Evolutionary conservation across 2,113 vertebrate genomes (phyloP).

Genomic region (Prietella phreatophila): DNA sequence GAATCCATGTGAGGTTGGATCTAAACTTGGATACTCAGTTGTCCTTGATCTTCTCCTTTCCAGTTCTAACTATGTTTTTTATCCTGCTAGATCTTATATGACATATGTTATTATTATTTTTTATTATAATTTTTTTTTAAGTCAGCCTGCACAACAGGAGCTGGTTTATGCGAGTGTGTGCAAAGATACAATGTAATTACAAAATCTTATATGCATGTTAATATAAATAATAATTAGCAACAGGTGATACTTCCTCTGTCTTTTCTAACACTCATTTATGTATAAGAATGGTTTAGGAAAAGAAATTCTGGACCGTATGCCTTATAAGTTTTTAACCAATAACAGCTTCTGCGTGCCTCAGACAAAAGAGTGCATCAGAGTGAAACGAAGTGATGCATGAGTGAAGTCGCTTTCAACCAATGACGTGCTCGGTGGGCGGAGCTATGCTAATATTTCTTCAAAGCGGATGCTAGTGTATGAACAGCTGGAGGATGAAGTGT

Average conservation of each 20-base stretch:
- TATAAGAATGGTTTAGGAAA: background rate
- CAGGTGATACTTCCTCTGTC: background rate
- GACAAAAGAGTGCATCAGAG: background rate
- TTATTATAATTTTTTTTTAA: no score
- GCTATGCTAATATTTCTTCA: slow-evolving; percentile 33
- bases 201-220: background rate
- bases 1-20: background rate
- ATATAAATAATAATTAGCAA: background rate
- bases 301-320: background rate
- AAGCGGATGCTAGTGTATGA: slow-evolving; percentile 36
- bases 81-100: background rate
- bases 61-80: background rate
- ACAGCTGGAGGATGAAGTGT: slow-evolving; percentile 60
- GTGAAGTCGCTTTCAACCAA: slow-evolving; percentile 57
- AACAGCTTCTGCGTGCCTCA: background rate
- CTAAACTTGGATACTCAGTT: background rate
- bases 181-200: background rate
- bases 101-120: background rate
- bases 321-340: background rate
- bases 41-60: background rate
- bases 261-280: background rate
- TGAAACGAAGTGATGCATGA: slow-evolving; percentile 32
- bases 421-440: slow-evolving; percentile 55
- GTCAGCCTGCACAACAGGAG: background rate
- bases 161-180: background rate